Evolutionary conservation across 23 tunicate genomes (phyloP).

Genomic region (Phallusia fumigata): DNA sequence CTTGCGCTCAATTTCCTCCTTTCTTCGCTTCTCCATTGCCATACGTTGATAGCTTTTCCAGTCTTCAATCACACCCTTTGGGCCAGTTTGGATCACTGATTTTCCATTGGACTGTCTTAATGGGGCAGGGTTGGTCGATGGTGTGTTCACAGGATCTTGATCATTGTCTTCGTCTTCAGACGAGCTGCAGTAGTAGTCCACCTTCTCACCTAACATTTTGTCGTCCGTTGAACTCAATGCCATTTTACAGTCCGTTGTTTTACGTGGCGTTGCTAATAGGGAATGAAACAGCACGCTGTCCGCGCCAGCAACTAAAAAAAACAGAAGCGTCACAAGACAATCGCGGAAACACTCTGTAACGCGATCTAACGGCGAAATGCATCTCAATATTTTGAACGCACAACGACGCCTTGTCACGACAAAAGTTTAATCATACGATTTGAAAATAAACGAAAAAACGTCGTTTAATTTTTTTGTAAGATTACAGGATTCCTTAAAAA

Average conservation of each 20-base stretch:
- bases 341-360: background rate
- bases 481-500: no score
- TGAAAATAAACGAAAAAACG: no score
- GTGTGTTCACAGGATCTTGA: background rate
- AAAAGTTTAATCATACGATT: no score
- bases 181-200: constrained; percentile 85
- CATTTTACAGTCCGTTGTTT: constrained; percentile 26
- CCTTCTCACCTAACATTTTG: constrained; percentile 86
- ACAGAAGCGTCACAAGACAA: background rate
- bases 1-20: constrained; percentile 40
- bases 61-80: constrained; percentile 95
- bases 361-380: background rate
- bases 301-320: background rate
- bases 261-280: no score
- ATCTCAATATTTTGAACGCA: background rate
- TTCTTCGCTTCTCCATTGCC: constrained; percentile 59
- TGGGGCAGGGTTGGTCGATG: background rate
- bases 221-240: constrained; percentile 74
- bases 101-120: constrained; percentile 12
- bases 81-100: constrained; percentile 64
- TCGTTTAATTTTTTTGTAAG: no score
- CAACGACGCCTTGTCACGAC: background rate
- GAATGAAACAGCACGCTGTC: background rate
- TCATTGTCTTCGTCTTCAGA: constrained; percentile 71
- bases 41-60: constrained; percentile 65